Percentiles rank a stretch among this genome's conserved stretches.
Conservation (phyloP, 1,140 invertebrate species). For the Zeugodacus cucurbitae region DNA sequence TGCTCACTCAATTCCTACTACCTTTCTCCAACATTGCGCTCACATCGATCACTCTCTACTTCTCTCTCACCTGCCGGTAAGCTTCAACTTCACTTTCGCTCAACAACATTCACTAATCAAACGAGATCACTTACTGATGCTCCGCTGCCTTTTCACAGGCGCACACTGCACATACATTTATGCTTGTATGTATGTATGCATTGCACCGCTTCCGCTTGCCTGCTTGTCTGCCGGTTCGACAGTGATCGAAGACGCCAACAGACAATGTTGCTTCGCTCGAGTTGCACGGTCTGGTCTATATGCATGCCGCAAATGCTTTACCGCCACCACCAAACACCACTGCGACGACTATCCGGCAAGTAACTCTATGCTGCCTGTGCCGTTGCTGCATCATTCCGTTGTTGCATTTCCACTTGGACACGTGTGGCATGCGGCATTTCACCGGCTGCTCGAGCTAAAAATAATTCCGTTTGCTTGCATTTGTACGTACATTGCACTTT, state of each 20-base stretch:
- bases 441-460: not conserved
- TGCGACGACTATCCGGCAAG: not conserved
- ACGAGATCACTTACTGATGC: not conserved
- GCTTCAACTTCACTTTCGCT: constrained; percentile 20
- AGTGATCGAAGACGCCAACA: not conserved
- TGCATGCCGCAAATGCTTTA: not conserved
- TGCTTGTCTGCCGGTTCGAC: constrained; percentile 16
- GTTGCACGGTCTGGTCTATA: too few relatives aligned
- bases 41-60: not conserved
- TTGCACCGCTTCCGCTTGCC: not conserved
- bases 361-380: not conserved
- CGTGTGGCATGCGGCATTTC: constrained; percentile 29
- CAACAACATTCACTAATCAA: constrained; percentile 27
- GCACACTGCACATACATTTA: not conserved
- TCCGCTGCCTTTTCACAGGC: not conserved
- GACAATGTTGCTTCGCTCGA: not conserved
- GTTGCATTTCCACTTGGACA: constrained; percentile 26
- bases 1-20: not conserved
- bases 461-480: not conserved
- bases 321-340: not conserved
- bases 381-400: constrained; percentile 26
- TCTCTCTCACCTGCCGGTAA: not conserved
- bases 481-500: constrained; percentile 10
- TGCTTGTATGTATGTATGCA: not conserved
- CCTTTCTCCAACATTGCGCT: not conserved